Base-by-base conservation (phyloP, 2,888 invertebrate species). In the Anthophora plumipes region DNA sequence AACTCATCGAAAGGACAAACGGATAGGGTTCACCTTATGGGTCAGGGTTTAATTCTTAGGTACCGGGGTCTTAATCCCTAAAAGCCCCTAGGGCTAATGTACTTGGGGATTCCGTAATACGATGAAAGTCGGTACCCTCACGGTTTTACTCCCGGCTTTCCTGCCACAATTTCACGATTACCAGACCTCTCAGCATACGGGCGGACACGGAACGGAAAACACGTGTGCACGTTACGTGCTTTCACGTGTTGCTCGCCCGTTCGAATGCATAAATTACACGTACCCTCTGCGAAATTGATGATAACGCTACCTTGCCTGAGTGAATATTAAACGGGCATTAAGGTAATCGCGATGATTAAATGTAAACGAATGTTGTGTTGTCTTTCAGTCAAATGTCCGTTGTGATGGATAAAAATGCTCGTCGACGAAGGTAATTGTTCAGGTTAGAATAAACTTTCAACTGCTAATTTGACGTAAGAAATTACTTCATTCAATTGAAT, bases 251-350 rank as follows among this genome's bases (percentile, higher is more conserved):
- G 54, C 77, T n/a, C 59, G 70, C 41, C 66, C 31, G 31, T 64
- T 71, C 54, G 37, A n/a, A 22, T 31, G 72, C 78, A 79, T 85
- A 83, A 78, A 85, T 85, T 85, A 83, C 46, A 25, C 72, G 25
- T 22, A 52, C 39, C 39, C 79, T 55, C 64, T 52, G 60, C 71
- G 71, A 83, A 80, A 72, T 76, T 59, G 75, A 67, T 77, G 83
- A 82, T 52, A 60, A 69, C 61, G 39, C 57, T 9, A 6, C 8
- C 5, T 11, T 12, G 31, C 31, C 54, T 1, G 9, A 8, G 12
- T 0, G 22, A 17, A 48, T 25, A 25, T 25, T 37, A 37, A 12
- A 20, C 55, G 39, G 54, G 46, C 68, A 61, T 55, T 39, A 14
- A 22, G 25, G 14, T 12, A 22, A 22, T 25, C 12, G 54, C 64